Base-by-base conservation (phyloP, 2,797 vertebrate species). In the Xyrichtys novacula region DNA sequence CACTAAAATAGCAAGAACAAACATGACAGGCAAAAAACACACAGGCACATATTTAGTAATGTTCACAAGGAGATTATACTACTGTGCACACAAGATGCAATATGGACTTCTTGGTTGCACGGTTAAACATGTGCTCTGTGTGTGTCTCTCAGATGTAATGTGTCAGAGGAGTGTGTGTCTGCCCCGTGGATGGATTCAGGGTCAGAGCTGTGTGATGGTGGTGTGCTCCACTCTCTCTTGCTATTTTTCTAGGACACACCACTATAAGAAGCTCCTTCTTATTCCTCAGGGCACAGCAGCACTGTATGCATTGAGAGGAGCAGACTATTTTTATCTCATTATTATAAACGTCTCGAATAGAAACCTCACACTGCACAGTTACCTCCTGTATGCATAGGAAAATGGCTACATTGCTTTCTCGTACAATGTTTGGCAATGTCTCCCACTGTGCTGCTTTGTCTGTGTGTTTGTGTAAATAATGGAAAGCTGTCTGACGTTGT, bases 221-320 rank as follows among this genome's bases (percentile, higher is more conserved):
- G 53, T 31, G 59, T 34, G 38, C 71, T 75, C 49, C 32, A 8
- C 61, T 82, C 54, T 55, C 80, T 63, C 57, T 47, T 23, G 66
- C 67, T 40, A 73, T 46, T 82, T 90, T 89, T 91, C 86, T 91
- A 84, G 89, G 87, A 79, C 89, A 72, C 31, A n/a, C 38, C 65
- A 43, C 68, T 77, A 68, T 73, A 80, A 82, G 73, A 78, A 79
- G 74, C 62, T 81, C 83, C 67, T 26, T 72, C 58, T 73, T 43
- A 2, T 71, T 78, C 82, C 83, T 73, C 23, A 17, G 74, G 86
- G 77, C 84, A 74, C 14, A 4, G n/a, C 1, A 12, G n/a, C 1
- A 12, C 70, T 76, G 55, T 62, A 74, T 75, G 83, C 69, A 53
- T 61, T 70, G 64, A 17, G 5, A 43, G 44, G 22, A 74, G 49